A percentile compares a stretch with the other conserved stretches of the same genome.
These are phyloP conservation scores for Lepidurus packardi DNA, from an alignment of 1,140 invertebrate genomes.

Conservation along the genomic window DNA sequence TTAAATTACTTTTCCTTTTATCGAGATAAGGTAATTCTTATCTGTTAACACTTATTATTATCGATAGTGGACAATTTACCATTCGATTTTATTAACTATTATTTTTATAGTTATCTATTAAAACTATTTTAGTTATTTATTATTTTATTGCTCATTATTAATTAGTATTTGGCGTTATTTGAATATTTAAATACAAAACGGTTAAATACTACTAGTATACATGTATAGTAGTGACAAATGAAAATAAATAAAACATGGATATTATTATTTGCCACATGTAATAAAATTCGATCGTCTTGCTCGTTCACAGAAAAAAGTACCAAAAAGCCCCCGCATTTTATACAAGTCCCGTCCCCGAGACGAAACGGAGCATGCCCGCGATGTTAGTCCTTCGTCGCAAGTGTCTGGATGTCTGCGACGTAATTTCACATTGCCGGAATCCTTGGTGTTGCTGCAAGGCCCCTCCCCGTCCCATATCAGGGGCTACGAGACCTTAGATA, in stretches of 20 bases:
- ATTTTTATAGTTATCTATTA: too few species aligned
- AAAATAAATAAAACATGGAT: too few species aligned
- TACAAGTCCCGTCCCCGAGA: background rate
- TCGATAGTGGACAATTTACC: too few species aligned
- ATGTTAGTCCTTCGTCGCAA: background rate
- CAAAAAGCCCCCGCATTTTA: background rate
- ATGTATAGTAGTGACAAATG: too few species aligned
- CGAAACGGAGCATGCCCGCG: background rate
- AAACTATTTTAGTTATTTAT: too few species aligned
- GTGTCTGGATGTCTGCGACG: background rate
- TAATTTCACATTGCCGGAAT: constrained; percentile 2
- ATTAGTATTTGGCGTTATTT: too few species aligned
- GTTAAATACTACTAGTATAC: too few species aligned
- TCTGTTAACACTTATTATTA: background rate
- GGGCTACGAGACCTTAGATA: constrained; percentile 13
- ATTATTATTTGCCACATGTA: too few species aligned
- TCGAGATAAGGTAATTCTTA: constrained; percentile 4
- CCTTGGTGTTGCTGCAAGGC: background rate
- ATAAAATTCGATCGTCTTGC: background rate
- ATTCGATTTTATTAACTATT: too few species aligned
- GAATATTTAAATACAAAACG: too few species aligned
- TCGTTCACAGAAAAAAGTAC: background rate
- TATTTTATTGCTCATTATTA: too few species aligned
- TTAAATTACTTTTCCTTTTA: constrained; percentile 10
- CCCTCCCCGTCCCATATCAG: background rate